phyloP scores from a whole-genome alignment of 2,113 vertebrate species.

The Halcyon senegalensis region DNA sequence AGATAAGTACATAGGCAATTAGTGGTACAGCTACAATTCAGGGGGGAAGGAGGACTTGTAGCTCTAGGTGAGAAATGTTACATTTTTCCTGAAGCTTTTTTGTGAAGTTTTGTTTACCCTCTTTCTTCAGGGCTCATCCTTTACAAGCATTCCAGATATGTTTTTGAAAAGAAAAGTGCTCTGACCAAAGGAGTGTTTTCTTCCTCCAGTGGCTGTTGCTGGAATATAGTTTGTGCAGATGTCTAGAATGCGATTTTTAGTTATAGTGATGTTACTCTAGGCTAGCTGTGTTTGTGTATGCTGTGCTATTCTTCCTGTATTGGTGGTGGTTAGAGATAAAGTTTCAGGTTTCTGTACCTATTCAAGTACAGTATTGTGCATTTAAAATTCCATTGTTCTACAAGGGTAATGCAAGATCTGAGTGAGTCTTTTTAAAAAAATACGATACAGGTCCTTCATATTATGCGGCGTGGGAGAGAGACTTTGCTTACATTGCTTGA shows the following conservation, averaged over 20 bases:
- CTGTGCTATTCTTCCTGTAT: neutral
- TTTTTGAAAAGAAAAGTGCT: neutral
- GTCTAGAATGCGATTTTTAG: neutral
- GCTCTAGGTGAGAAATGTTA: neutral
- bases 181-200: neutral
- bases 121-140: neutral
- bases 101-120: neutral
- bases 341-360: neutral
- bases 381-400: neutral
- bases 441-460: constrained; percentile 88
- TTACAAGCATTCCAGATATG: neutral
- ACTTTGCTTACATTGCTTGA: constrained; percentile 94
- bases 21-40: neutral
- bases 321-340: neutral
- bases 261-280: neutral
- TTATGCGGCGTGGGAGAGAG: constrained; percentile 95
- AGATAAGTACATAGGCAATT: neutral
- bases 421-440: neutral
- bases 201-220: neutral
- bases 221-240: neutral
- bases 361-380: neutral
- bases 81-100: neutral
- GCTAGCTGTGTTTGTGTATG: neutral
- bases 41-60: neutral
- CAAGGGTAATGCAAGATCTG: neutral